Evolutionary conservation across 2,888 invertebrate genomes (phyloP).

Genomic region (Euzophera pinguis): DNA sequence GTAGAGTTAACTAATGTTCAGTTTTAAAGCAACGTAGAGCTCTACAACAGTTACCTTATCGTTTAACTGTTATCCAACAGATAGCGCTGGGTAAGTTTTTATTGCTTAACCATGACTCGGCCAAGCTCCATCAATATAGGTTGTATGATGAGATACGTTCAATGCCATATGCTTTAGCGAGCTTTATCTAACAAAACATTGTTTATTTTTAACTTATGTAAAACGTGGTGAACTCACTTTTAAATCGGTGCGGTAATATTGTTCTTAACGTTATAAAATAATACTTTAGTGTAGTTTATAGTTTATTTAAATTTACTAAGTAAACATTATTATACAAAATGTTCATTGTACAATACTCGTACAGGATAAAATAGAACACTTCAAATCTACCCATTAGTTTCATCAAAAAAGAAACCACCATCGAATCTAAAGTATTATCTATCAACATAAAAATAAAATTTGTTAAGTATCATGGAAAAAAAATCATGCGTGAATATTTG

Average conservation of each 20-base stretch:
- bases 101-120: conserved; percentile 19
- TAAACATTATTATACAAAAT: no score
- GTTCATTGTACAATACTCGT: no score
- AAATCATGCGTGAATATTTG: no score
- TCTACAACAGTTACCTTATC: background rate
- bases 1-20: background rate
- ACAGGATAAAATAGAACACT: no score
- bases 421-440: no score
- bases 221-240: conserved; percentile 15
- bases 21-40: conserved; percentile 3
- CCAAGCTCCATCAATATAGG: conserved; percentile 14
- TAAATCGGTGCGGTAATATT: background rate
- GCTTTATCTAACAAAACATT: conserved; percentile 32
- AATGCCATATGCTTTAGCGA: conserved; percentile 34
- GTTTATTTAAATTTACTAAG: no score
- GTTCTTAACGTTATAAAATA: no score
- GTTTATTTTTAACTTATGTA: conserved; percentile 23
- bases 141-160: conserved; percentile 26
- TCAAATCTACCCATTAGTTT: no score
- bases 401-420: no score
- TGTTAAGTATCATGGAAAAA: no score
- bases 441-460: no score
- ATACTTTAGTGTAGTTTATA: no score
- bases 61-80: conserved; percentile 28
- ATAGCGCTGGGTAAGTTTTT: conserved; percentile 34